Conservation (phyloP, 2,888 invertebrate species). For the Parnassius mnemosyne region DNA sequence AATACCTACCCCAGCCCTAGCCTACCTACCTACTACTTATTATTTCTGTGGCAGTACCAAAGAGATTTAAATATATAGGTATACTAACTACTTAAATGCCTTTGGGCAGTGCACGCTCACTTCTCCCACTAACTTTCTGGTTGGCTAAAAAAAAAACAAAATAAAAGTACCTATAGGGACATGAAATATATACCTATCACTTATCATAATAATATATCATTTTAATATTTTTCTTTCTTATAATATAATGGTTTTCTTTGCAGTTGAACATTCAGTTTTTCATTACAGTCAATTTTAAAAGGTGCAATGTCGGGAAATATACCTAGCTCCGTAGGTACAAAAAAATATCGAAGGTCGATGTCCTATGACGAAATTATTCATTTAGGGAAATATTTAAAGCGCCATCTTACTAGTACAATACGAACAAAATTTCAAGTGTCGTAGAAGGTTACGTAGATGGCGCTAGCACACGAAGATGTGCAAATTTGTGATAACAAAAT, state of each 20-base stretch:
- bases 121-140: too few species aligned
- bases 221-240: too few species aligned
- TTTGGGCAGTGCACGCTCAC: too few species aligned
- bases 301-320: conserved; percentile 4
- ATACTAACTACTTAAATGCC: too few species aligned
- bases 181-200: too few species aligned
- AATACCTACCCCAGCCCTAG: too few species aligned
- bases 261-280: conserved; percentile 6
- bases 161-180: too few species aligned
- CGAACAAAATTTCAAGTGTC: not conserved
- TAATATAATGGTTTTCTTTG: not conserved
- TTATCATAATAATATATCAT: too few species aligned
- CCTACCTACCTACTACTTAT: too few species aligned
- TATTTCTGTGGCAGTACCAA: too few species aligned
- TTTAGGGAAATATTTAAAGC: conserved; percentile 42
- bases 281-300: conserved; percentile 14
- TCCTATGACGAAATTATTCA: conserved; percentile 41
- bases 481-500: conserved; percentile 66
- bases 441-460: conserved; percentile 40
- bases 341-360: conserved; percentile 45
- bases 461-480: conserved; percentile 52
- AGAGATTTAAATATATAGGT: too few species aligned
- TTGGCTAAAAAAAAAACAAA: too few species aligned
- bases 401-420: conserved; percentile 48
- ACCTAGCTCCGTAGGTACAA: conserved; percentile 18